phyloP scores from a whole-genome alignment of 2,113 vertebrate species.

The Cyrtonyx montezumae region DNA sequence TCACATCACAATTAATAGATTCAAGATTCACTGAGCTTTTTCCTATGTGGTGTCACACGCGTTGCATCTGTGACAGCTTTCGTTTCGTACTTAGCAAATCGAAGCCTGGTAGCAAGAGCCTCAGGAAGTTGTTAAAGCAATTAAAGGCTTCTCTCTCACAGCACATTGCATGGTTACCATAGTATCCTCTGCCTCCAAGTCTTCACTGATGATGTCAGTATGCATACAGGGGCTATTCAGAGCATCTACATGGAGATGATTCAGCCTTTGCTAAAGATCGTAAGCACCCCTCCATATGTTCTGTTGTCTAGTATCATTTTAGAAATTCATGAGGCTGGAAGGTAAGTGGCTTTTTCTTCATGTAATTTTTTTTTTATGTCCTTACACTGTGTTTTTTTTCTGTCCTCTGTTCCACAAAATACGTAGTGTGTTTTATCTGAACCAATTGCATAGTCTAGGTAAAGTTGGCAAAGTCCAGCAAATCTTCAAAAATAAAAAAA shows the following conservation, averaged over 20 bases:
- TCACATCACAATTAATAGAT: conserved; percentile 60
- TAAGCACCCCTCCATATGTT: conserved; percentile 30
- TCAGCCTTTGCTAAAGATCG: conserved; percentile 70
- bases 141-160: conserved; percentile 81
- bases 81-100: conserved; percentile 77
- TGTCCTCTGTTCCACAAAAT: neutral
- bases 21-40: conserved; percentile 50
- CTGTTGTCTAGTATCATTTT: conserved; percentile 33
- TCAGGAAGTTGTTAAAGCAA: conserved; percentile 86
- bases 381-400: neutral
- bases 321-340: conserved; percentile 29
- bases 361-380: neutral
- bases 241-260: conserved; percentile 76
- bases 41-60: conserved; percentile 17
- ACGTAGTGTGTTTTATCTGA: neutral
- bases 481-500: neutral
- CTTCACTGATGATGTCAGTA: conserved; percentile 85
- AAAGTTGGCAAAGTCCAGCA: neutral
- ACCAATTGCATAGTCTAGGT: neutral
- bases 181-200: conserved; percentile 82
- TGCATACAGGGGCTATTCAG: conserved; percentile 78
- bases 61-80: conserved; percentile 62
- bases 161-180: conserved; percentile 84
- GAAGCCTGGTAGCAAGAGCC: conserved; percentile 73
- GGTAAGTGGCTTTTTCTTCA: conserved; percentile 67